A percentile compares a stretch with the other conserved stretches of the same genome.
phyloP scores from a whole-genome alignment of 2,797 vertebrate genomes.

The Enteromius mattozi region DNA sequence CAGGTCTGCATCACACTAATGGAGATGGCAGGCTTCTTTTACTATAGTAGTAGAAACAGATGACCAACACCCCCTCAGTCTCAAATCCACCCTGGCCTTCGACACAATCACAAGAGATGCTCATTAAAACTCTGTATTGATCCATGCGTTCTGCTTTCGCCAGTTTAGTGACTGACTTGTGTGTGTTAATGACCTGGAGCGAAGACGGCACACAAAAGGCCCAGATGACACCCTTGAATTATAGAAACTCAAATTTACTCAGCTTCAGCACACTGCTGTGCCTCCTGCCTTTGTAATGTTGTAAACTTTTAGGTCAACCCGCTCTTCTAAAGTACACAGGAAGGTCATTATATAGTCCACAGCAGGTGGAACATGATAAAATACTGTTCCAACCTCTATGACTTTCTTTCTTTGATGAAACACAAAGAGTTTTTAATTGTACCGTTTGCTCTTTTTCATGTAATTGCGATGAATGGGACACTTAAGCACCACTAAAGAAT shows the following conservation, averaged over 20 bases:
- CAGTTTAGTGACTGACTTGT: slow-evolving; percentile 39
- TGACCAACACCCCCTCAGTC: slow-evolving; percentile 38
- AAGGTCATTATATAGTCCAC: not conserved
- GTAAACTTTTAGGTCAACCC: not conserved
- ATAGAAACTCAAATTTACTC: slow-evolving; percentile 22
- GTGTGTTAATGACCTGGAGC: slow-evolving; percentile 26
- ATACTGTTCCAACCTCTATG: not conserved
- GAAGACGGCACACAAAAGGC: slow-evolving; percentile 13
- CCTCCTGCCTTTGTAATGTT: not conserved
- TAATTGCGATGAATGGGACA: not conserved
- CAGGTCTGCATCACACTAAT: slow-evolving; percentile 55
- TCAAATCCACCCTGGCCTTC: slow-evolving; percentile 18
- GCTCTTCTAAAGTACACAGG: not conserved
- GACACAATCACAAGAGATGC: slow-evolving; percentile 31
- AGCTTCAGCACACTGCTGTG: slow-evolving; percentile 7
- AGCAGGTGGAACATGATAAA: not conserved
- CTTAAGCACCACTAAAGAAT: not conserved
- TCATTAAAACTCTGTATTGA: slow-evolving; percentile 49
- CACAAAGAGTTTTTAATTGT: not conserved
- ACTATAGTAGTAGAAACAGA: slow-evolving; percentile 48
- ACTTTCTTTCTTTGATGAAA: not conserved
- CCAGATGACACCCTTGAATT: not conserved
- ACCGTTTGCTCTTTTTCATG: not conserved
- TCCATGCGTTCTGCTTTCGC: slow-evolving; percentile 21
- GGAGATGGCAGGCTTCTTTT: slow-evolving; percentile 57